A percentile compares a stretch with the other conserved stretches of the same genome.
Evolutionary conservation across 2,888 invertebrate species (phyloP).

Genomic region (Apantesis nais): DNA sequence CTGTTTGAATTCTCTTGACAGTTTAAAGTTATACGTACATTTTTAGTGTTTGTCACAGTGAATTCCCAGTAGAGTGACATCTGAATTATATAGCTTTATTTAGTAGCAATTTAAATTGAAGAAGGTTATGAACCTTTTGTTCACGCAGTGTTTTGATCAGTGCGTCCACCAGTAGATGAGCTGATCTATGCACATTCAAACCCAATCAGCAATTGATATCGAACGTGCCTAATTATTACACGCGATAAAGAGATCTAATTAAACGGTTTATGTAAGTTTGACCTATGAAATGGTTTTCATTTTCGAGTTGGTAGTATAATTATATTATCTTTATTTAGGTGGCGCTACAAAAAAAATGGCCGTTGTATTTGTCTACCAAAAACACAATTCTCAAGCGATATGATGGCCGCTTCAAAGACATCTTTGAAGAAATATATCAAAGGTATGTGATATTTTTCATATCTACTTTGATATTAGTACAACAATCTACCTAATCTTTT

Average conservation of each 20-base stretch:
- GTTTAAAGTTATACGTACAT: not conserved
- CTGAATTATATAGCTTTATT: not conserved
- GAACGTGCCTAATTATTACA: not conserved
- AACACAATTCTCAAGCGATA: conserved; percentile 96
- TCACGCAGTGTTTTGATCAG: not conserved
- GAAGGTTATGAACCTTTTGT: not conserved
- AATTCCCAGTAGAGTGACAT: not conserved
- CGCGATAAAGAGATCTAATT: not conserved
- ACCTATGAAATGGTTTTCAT: not conserved
- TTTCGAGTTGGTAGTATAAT: not conserved
- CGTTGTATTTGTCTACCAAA: conserved; percentile 95
- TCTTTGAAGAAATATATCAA: conserved; percentile 95
- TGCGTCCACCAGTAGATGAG: not conserved
- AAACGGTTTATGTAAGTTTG: not conserved
- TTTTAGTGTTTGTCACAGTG: not conserved
- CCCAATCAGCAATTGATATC: not conserved
- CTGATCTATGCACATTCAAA: not conserved
- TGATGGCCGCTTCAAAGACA: conserved; percentile 96
- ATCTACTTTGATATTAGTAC: not conserved
- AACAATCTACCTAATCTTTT: not conserved
- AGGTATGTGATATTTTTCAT: conserved; percentile 74
- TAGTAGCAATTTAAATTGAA: not conserved
- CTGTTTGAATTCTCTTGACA: not conserved
- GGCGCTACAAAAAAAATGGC: conserved; percentile 93
- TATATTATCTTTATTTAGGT: conserved; percentile 74